Base-by-base conservation (phyloP, 1,140 invertebrate genomes). In the Hyphantria cunea region DNA sequence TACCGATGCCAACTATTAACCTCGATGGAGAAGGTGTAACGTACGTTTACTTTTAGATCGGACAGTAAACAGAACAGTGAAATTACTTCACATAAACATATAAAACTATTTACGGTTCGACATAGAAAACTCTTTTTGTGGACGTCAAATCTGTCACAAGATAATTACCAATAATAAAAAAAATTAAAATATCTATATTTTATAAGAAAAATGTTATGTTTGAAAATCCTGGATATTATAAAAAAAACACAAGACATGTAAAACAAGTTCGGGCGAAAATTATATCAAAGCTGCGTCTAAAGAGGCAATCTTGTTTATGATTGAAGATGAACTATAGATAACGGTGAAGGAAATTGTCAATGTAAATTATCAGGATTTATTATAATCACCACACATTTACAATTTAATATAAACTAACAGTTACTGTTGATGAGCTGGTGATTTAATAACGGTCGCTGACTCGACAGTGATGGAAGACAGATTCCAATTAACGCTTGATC, bases 361-460 rank as follows among this genome's bases (percentile, higher is more conserved):
- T 14, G 54, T n/a, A 13, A 33, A 15, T 17, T 33, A 58, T 58
- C 31, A 56, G 34, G 53, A 56, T n/a, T n/a, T n/a, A n/a, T n/a
- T 42, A 56, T 56, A 56, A 56, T 47, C 53, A 56, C 42, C 31
- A 49, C 55, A 49, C 31, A 42, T 49, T 58, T 48, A 58, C 32
- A 37, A 48, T 12, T 25, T 32, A 48, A 49, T 58, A 49, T 14
- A 34, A 13, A 31, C 11, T 48, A 58, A 58, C 54, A 56, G 54
- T 56, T 13, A 15, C 14, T 49, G 45, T 49, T 58, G 55, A 58
- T 58, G 33, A 58, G 34, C 32, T 25, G 5, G 13, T 48, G 54
- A 56, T 56, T 56, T 33, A 58, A 41, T 58, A 49, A 58, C 55
- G 55, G 44, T 55, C 17, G 12, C n/a, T 14, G 15, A 10, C 12